A percentile compares a stretch with the other conserved stretches of the same genome.
Evolutionary conservation across 2,888 invertebrate genomes (phyloP).

Genomic region (Drosophila conformis): DNA sequence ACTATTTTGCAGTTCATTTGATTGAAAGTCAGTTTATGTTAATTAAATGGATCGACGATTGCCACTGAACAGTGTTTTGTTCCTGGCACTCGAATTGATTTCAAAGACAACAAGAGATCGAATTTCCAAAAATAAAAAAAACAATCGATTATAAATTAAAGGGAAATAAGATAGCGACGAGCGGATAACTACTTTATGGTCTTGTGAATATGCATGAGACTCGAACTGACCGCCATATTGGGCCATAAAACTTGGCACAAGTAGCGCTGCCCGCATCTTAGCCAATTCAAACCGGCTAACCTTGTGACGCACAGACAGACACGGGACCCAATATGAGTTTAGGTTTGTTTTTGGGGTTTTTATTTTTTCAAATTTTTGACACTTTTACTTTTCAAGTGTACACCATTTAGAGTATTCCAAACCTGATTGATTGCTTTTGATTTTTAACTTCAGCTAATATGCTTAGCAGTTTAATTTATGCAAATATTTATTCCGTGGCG

Average conservation of each 20-base stretch:
- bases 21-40: conserved; percentile 51
- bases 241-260: conserved; percentile 57
- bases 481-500: conserved; percentile 2
- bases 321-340: conserved; percentile 53
- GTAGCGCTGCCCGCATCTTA: conserved; percentile 28
- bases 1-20: conserved; percentile 30
- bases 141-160: conserved; percentile 50
- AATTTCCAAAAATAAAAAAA: conserved; percentile 23
- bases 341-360: conserved; percentile 23
- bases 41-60: conserved; percentile 36
- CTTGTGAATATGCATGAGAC: conserved; percentile 71
- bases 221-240: conserved; percentile 48
- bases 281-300: conserved; percentile 55
- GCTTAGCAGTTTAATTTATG: background rate
- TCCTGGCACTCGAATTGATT: conserved; percentile 26
- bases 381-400: conserved; percentile 64
- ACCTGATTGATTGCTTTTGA: conserved; percentile 20
- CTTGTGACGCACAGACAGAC: conserved; percentile 57
- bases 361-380: conserved; percentile 38
- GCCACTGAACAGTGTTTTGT: conserved; percentile 26
- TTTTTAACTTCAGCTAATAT: background rate
- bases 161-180: conserved; percentile 40
- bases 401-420: conserved; percentile 16
- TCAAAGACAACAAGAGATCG: conserved; percentile 45
- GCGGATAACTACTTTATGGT: conserved; percentile 31